Conservation (phyloP, 2,888 invertebrate species). For the Parascotia fuliginaria region DNA sequence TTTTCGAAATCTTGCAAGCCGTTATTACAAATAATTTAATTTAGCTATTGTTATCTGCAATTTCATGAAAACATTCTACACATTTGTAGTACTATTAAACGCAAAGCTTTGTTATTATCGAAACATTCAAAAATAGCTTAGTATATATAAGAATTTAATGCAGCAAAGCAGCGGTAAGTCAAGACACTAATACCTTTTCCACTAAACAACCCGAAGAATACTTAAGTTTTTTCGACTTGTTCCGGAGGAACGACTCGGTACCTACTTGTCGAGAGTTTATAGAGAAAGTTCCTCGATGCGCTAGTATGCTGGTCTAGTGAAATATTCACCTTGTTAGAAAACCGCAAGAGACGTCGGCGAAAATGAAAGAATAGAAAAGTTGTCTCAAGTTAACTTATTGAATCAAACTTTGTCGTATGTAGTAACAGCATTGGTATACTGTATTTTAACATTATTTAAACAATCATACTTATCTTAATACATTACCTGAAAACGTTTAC, state of each 20-base stretch:
- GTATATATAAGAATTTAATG: background rate
- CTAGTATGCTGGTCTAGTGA: constrained; percentile 51
- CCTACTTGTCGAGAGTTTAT: constrained; percentile 50
- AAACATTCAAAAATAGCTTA: too few relatives aligned
- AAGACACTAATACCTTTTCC: constrained; percentile 19
- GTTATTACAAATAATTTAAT: too few relatives aligned
- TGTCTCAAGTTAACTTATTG: background rate
- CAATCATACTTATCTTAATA: too few relatives aligned
- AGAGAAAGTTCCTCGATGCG: constrained; percentile 54
- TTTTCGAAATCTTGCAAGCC: too few relatives aligned
- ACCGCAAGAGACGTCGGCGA: constrained; percentile 41
- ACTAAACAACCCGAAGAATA: constrained; percentile 45
- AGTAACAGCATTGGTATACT: too few relatives aligned
- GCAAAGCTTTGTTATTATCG: too few relatives aligned
- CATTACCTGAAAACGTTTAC: too few relatives aligned
- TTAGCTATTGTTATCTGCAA: too few relatives aligned
- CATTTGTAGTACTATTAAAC: too few relatives aligned
- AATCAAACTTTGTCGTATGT: background rate
- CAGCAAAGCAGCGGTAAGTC: background rate
- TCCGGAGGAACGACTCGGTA: constrained; percentile 38
- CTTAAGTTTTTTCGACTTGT: constrained; percentile 57
- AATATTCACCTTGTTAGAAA: constrained; percentile 66
- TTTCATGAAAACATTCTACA: too few relatives aligned
- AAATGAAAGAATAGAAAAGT: constrained; percentile 42
- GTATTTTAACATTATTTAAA: too few relatives aligned